Evolutionary conservation across 2,113 vertebrate species (phyloP).

Genomic region (Dinomys branickii): DNA sequence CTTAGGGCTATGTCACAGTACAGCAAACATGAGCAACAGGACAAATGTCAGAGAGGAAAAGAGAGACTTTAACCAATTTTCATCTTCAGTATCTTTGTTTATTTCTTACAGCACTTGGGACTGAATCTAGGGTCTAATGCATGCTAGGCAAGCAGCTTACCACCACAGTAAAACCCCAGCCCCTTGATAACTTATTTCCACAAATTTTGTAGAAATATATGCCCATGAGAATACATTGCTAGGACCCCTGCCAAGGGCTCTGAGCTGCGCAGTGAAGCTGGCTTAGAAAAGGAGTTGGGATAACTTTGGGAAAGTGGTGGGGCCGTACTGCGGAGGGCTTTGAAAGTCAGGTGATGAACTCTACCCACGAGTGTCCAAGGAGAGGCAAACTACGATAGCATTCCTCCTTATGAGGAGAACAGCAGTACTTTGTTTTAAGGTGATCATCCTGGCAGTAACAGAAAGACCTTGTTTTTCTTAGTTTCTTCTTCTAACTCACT

Average conservation of each 20-base stretch:
- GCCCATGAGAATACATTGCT: neutral
- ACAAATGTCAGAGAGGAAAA: neutral
- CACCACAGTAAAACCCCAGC: neutral
- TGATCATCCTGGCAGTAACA: neutral
- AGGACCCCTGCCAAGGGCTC: neutral
- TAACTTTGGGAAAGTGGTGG: neutral
- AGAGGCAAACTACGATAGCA: neutral
- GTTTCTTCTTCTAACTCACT: neutral
- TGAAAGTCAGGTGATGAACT: neutral
- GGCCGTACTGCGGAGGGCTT: neutral
- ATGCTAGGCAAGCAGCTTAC: neutral
- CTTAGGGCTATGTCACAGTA: neutral
- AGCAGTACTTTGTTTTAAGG: neutral
- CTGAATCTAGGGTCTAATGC: neutral
- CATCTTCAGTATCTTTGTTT: neutral
- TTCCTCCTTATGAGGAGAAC: neutral
- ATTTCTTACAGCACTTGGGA: neutral
- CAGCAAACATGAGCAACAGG: neutral
- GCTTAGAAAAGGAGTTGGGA: rapidly evolving
- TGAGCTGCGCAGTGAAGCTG: neutral
- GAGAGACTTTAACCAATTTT: neutral
- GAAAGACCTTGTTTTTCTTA: neutral
- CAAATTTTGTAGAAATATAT: neutral
- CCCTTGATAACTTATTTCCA: neutral
- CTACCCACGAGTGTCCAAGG: neutral